These are phyloP conservation scores for Ascidia mentula DNA, from an alignment of 23 tunicate species.

Conservation along the genomic window DNA sequence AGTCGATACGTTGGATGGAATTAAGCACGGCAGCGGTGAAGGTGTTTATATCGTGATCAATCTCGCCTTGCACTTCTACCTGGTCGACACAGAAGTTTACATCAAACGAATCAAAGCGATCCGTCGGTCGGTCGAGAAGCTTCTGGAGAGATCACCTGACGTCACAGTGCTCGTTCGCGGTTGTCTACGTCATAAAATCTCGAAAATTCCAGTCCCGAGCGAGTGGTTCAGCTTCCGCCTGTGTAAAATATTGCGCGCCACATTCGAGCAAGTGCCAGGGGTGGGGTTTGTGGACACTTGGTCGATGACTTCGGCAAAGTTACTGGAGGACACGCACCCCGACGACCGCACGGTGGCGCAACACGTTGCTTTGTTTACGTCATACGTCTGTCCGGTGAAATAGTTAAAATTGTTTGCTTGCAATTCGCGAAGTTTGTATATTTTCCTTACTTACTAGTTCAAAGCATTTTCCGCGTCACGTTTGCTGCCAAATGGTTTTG, in stretches of 20 bases:
- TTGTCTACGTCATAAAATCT: slow-evolving; percentile 6
- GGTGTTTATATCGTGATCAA: not conserved
- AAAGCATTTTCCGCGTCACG: too few relatives aligned
- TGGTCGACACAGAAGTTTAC: not conserved
- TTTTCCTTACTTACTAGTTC: too few relatives aligned
- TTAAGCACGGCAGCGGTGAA: not conserved
- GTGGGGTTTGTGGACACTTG: slow-evolving; percentile 21
- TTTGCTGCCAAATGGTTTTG: too few relatives aligned
- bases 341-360: not conserved
- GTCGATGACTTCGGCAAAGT: not conserved
- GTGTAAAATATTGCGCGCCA: slow-evolving; percentile 3
- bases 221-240: slow-evolving; percentile 16
- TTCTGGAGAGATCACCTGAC: slow-evolving; percentile 5
- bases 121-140: not conserved
- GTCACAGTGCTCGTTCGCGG: not conserved
- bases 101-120: not conserved
- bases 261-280: not conserved
- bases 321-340: not conserved
- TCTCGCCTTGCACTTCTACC: slow-evolving; percentile 8
- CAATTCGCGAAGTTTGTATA: too few relatives aligned
- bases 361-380: not conserved
- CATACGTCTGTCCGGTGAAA: slow-evolving; percentile 17
- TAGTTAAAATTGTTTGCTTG: too few relatives aligned
- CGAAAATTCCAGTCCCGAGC: slow-evolving; percentile 7
- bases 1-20: not conserved